Base-by-base conservation (phyloP, 2,113 vertebrate genomes). In the Oryzias melastigma region DNA sequence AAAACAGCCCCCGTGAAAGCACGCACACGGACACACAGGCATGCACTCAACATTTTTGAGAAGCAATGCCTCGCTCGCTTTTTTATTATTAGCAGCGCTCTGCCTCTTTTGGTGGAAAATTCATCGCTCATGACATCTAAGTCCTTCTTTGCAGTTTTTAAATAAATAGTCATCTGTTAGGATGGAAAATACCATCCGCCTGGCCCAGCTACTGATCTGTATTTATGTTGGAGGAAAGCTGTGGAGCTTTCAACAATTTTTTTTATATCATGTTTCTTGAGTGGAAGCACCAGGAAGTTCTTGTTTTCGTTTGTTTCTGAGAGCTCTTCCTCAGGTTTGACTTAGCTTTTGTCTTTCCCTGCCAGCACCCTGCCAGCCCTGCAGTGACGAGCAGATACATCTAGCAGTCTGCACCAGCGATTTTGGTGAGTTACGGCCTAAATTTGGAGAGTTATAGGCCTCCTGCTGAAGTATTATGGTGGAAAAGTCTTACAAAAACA, bases 321-420 rank as follows among this genome's bases (percentile, higher is more conserved):
- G 8, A 52, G 13, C 52, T 56, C 8, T 18, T 7, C 42, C 16
- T 8, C 40, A 40, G 54, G 18, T 48, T 49, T 20, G 35, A 63
- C 65, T 79, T 24, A 73, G 40, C 46, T 5, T 1, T 35, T 1
- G 12, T 60, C 42, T 62, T 45, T 67, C 15, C 4, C 19, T 5
- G 59, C 19, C 16, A 98, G 97, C 91, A 45, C 91, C 95, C 10
- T 98, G 96, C 85, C 92, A 95, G 60, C 96, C 96, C 7, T 99
- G 97, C 90, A 94, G 91, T 35, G 93, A 98, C 58, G 86, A 91
- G 0, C 95, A 98, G 78, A 91, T 97, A 17, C 95, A 98, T 71
- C 71, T 99, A 65, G 95, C 96, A 2, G 93, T 94, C 75, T 99
- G 97, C 90, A 97, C 95, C 73, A 99, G 92, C 41, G 96, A 98